Evolutionary conservation across 2,888 invertebrate genomes (phyloP).

Genomic region (Scrobipalpa atriplicella): DNA sequence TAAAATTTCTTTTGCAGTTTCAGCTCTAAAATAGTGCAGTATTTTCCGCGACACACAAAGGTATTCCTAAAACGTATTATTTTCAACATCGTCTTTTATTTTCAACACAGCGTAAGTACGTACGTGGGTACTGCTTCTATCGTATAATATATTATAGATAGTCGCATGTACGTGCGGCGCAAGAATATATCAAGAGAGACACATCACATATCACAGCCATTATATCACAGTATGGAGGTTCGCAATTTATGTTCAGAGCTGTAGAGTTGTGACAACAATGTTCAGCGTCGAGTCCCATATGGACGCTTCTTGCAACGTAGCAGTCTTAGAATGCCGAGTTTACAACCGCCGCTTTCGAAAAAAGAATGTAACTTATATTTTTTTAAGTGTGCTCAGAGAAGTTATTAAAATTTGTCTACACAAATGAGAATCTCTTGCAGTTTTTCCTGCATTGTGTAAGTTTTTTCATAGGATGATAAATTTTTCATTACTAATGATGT

Average conservation of each 20-base stretch:
- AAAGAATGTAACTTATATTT: neutral
- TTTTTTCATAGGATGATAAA: neutral
- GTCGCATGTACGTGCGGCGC: neutral
- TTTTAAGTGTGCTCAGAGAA: slow-evolving; percentile 4
- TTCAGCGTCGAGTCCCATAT: neutral
- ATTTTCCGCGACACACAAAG: too few species aligned
- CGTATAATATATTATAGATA: neutral
- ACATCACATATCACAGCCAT: slow-evolving; percentile 16
- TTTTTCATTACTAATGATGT: too few species aligned
- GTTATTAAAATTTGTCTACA: neutral
- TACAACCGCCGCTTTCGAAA: neutral
- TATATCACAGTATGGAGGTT: slow-evolving; percentile 8
- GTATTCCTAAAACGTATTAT: neutral
- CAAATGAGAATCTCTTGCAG: neutral
- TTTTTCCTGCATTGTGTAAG: neutral
- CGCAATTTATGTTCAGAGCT: neutral
- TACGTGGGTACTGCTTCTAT: neutral
- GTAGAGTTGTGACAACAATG: neutral
- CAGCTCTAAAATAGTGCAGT: too few species aligned
- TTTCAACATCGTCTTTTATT: neutral
- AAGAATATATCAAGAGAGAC: slow-evolving; percentile 7
- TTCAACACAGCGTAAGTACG: neutral
- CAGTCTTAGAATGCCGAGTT: neutral
- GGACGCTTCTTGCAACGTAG: neutral
- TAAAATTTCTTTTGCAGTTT: too few species aligned